Evolutionary conservation across 2,797 vertebrate species (phyloP).

Genomic region (Glossophaga mutica): DNA sequence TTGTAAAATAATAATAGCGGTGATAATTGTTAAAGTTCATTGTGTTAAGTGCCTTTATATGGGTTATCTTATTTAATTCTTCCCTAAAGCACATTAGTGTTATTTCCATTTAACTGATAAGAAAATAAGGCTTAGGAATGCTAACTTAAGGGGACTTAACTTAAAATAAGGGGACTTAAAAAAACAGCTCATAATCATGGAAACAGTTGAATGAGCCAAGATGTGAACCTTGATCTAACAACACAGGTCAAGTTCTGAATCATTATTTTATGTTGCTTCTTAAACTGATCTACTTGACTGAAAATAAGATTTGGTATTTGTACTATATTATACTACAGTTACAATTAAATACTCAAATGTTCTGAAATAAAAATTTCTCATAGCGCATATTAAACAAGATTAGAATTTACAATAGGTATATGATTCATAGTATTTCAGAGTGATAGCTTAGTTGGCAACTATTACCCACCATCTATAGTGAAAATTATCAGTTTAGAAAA

Average conservation of each 20-base stretch:
- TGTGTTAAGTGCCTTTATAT: neutral
- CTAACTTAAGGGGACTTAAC: neutral
- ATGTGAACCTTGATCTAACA: neutral
- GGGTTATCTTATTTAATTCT: neutral
- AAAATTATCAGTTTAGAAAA: constrained; percentile 37
- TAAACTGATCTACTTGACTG: neutral
- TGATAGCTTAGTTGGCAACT: neutral
- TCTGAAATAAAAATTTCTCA: constrained; percentile 34
- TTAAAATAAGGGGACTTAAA: neutral
- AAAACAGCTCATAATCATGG: neutral
- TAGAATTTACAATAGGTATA: constrained; percentile 2
- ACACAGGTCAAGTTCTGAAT: neutral
- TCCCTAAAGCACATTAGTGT: neutral
- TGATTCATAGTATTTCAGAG: neutral
- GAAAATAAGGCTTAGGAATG: neutral
- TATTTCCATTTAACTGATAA: constrained; percentile 10
- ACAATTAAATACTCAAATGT: neutral
- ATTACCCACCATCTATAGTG: neutral
- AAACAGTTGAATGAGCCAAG: neutral
- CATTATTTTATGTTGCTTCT: neutral
- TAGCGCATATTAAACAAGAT: neutral
- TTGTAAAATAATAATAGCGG: neutral
- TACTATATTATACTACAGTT: neutral
- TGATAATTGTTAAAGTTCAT: neutral
- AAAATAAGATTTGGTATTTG: constrained; percentile 10